Percentiles rank a stretch among this genome's conserved stretches.
Conservation (phyloP, 2,797 vertebrate genomes). For the Enteromius radiatus region DNA sequence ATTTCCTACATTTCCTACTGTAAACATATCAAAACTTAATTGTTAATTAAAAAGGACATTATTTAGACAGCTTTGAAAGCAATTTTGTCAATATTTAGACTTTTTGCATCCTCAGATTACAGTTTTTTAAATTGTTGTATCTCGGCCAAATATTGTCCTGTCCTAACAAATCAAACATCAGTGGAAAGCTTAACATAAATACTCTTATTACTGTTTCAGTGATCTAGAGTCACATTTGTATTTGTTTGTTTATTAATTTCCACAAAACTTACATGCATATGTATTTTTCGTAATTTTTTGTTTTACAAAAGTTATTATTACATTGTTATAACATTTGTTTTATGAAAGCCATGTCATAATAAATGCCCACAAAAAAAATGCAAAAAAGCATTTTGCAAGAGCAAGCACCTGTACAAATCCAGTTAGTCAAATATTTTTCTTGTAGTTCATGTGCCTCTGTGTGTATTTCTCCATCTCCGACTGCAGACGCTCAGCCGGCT, state of each 20-base stretch:
- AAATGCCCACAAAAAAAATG: not conserved
- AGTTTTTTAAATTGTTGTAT: too few species aligned
- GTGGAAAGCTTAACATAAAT: too few species aligned
- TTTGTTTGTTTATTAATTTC: not conserved
- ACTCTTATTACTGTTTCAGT: too few species aligned
- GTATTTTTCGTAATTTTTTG: not conserved
- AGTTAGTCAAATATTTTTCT: not conserved
- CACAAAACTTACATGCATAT: not conserved
- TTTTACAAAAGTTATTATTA: not conserved
- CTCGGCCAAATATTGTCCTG: too few species aligned
- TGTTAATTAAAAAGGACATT: too few species aligned
- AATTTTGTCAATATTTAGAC: too few species aligned
- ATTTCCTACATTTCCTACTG: too few species aligned
- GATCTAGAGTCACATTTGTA: not conserved
- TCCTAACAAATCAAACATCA: too few species aligned
- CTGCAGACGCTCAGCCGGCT: slow-evolving; percentile 83
- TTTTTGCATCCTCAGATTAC: too few species aligned
- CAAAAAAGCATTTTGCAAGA: not conserved
- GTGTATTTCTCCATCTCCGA: slow-evolving; percentile 29
- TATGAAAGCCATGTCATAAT: not conserved
- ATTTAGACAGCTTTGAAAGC: too few species aligned
- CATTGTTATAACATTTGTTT: not conserved
- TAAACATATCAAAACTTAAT: too few species aligned
- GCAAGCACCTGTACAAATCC: not conserved
- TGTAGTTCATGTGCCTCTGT: slow-evolving; percentile 1